Base-by-base conservation (phyloP, 1,140 invertebrate genomes). In the Steinernema feltiae region DNA sequence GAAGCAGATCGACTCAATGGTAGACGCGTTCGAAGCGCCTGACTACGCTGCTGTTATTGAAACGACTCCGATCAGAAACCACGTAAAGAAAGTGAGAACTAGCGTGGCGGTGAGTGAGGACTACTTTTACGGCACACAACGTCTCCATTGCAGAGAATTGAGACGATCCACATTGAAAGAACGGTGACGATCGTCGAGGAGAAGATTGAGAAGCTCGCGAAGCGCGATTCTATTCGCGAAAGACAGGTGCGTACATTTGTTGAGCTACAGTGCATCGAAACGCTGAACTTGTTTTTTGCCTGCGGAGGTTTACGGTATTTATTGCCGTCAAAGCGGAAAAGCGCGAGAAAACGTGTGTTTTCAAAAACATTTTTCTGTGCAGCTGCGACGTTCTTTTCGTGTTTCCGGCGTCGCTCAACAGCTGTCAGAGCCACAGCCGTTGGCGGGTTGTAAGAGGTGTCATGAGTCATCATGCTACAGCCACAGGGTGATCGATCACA, bases 1-100 rank as follows among this genome's bases (percentile, higher is more conserved):
- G 53, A 63, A 63, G 24, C 53, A 63, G 53, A 27, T 63, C 53
- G 53, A 63, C 53, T 63, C 53, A 21, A 63, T 63, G 53, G 15
- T 63, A 3, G 53, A n/a, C 15, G 53, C 53, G 7, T 63, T 63
- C 24, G 53, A 63, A 3, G 7, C 53, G 12, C 53, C 53, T 12
- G 53, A 63, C 53, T 63, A 63, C 53, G 53, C 53, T 7, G 12
- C 53, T 3, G 24, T 27, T 3, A 63, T 63, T 15, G 53, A 63
- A 21, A 63, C 53, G 53, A 21, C 15, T 7, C 53, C 53, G 24
- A 63, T 63, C 15, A 15, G 53, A 27, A 63, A 27, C 15, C 53
- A 21, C 12, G 53, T 63, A 3, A 63, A 27, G 53, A 15, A 63
- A 21, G 15, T 63, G 53, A 63, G 24, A 27, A 63, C 53, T 27